Conservation (phyloP, 64 coral and sea anemone genomes). For the Stylophora pistillata region DNA sequence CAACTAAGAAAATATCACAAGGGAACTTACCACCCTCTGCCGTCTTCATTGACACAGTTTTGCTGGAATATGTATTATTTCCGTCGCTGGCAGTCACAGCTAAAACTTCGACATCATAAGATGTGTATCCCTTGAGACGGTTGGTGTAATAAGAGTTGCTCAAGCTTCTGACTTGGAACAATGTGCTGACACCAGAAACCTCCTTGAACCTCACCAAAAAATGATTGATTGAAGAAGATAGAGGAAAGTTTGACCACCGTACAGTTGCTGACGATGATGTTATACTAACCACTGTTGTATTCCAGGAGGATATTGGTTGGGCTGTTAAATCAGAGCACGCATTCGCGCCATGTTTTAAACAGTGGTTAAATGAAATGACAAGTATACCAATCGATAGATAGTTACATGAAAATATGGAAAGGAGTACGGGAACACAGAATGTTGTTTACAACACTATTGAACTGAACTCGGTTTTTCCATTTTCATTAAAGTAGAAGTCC, state of each 20-base stretch:
- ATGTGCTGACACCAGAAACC: background rate
- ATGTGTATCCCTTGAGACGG: background rate
- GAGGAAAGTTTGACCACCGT: background rate
- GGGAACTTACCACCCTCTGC: background rate
- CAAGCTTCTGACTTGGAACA: background rate
- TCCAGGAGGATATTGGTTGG: background rate
- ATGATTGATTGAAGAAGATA: background rate
- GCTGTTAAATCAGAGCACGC: background rate
- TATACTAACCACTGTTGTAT: conserved; percentile 1
- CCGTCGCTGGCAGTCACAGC: background rate
- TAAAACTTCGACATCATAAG: conserved; percentile 1
- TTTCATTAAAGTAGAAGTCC: no score
- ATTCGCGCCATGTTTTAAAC: no score
- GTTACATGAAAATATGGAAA: no score
- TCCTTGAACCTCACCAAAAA: conserved; percentile 22
- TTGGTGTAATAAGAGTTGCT: background rate
- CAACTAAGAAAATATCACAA: no score
- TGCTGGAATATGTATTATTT: conserved; percentile 1
- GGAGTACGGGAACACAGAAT: no score
- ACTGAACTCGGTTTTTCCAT: no score
- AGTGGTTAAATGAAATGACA: no score
- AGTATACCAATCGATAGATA: no score
- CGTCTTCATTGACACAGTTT: background rate
- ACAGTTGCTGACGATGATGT: background rate
- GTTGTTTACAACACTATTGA: no score